Evolutionary conservation across 2,113 vertebrate genomes (phyloP), one percentile per base, ranked within the genome.

Genomic region (Neopipo cinnamomea): DNA sequence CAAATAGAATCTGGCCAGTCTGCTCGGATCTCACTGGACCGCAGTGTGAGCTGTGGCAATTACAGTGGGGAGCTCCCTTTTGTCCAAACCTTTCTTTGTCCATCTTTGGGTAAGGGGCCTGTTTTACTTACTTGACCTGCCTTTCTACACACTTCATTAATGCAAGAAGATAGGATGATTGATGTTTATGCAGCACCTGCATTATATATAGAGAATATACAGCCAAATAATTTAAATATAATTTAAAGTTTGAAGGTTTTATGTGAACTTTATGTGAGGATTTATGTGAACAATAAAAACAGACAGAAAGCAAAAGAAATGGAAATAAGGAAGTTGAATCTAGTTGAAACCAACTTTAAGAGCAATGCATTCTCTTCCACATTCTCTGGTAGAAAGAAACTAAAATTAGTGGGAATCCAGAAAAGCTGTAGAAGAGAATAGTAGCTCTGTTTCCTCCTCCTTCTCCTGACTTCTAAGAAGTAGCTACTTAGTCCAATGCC

Each of bases 31-130:
- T 93, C 93, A 41, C 77, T 52, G 55, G 62, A 91, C 97, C 88
- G 2, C 95, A 96, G 66, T 14, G 53, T 11, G 52, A 95, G 61
- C 81, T 94, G 78, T 41, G 49, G 75, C 24, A 91, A 56, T 89
- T 79, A 91, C 47, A 46, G 37, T 18, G 47, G 24, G 79, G 71
- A 86, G 62, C 15, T 81, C 37, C 37, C 62, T 96, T 81, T 72
- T 61, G 72, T 75, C 91, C 95, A 95, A 93, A 70, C 53, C 31
- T 75, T 85, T 52, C 73, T 95, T 92, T 81, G 88, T 94, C 71
- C 70, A 12, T 62, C 77, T 93, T 50, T 61, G 71, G 37, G 14
- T 49, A 17, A 79, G 42, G 71, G 35, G 20, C 20, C 30, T 2
- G 2, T 67, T 88, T 68, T 49, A 30, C 8, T 6, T 11, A 6